These are phyloP conservation scores for Phoxinus dragarum DNA, from an alignment of 2,797 vertebrate species.

Conservation along the genomic window DNA sequence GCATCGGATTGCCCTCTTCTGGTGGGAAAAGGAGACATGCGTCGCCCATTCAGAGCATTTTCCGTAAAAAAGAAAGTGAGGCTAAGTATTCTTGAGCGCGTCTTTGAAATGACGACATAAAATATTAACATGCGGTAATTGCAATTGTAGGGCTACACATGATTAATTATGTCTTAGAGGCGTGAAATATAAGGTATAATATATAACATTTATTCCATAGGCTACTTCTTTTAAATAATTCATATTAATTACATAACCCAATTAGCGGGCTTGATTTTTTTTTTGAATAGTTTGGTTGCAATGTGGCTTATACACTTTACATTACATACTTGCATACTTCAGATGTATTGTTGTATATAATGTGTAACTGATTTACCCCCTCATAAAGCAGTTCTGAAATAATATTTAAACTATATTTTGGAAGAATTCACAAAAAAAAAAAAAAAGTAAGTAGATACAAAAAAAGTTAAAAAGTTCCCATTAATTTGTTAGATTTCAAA, in stretches of 20 bases:
- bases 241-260: not conserved
- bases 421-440: not conserved
- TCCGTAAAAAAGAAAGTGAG: not conserved
- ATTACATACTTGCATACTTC: not conserved
- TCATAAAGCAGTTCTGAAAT: not conserved
- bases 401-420: not conserved
- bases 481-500: not conserved
- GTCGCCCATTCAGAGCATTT: not conserved
- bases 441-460: not conserved
- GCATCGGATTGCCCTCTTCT: slow-evolving; percentile 76
- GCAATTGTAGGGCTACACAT: not conserved
- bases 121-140: slow-evolving; percentile 6
- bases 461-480: too few species aligned
- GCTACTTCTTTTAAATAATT: slow-evolving; percentile 17
- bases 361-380: not conserved
- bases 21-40: slow-evolving; percentile 60
- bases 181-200: not conserved
- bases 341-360: not conserved
- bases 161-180: not conserved
- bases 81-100: not conserved
- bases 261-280: not conserved
- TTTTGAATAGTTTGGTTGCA: not conserved
- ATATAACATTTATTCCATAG: not conserved
- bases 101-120: slow-evolving; percentile 12
- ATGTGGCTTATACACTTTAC: not conserved